Percentiles rank a stretch among this genome's conserved stretches.
Evolutionary conservation across 2,113 vertebrate species (phyloP).

Genomic region (Carettochelys insculpta): DNA sequence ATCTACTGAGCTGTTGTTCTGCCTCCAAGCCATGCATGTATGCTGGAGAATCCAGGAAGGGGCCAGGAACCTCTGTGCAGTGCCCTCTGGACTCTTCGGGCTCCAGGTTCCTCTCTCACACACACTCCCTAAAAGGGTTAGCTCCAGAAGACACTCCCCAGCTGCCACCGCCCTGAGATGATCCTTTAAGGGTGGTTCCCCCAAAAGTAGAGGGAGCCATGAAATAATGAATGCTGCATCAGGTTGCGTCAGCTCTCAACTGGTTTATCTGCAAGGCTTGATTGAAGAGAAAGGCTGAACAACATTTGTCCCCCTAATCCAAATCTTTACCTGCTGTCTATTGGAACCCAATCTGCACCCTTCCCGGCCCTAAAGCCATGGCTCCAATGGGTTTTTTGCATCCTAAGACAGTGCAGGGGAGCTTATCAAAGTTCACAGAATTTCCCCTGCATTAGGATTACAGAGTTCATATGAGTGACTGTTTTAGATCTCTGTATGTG

Average conservation of each 20-base stretch:
- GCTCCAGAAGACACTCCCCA: neutral
- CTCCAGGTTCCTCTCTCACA: neutral
- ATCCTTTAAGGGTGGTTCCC: neutral
- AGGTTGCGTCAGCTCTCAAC: neutral
- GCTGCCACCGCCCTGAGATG: neutral
- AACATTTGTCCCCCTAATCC: neutral
- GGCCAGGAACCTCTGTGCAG: neutral
- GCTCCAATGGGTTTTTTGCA: neutral
- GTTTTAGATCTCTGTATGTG: neutral
- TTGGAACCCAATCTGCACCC: neutral
- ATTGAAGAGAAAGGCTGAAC: neutral
- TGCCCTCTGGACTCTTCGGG: neutral
- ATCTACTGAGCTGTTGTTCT: neutral
- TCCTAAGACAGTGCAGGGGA: neutral
- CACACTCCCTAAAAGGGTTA: neutral
- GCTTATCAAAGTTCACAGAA: neutral
- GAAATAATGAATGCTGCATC: accelerated
- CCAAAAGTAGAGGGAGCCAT: neutral
- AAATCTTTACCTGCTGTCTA: neutral
- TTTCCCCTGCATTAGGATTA: neutral
- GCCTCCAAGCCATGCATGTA: neutral
- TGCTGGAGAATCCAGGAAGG: neutral
- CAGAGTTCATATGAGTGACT: neutral
- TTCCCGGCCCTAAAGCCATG: neutral
- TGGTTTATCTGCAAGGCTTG: neutral